Percentiles rank a stretch among this genome's conserved stretches.
Evolutionary conservation across 2,113 vertebrate species (phyloP).

Genomic region (Rousettus leschenaultii): DNA sequence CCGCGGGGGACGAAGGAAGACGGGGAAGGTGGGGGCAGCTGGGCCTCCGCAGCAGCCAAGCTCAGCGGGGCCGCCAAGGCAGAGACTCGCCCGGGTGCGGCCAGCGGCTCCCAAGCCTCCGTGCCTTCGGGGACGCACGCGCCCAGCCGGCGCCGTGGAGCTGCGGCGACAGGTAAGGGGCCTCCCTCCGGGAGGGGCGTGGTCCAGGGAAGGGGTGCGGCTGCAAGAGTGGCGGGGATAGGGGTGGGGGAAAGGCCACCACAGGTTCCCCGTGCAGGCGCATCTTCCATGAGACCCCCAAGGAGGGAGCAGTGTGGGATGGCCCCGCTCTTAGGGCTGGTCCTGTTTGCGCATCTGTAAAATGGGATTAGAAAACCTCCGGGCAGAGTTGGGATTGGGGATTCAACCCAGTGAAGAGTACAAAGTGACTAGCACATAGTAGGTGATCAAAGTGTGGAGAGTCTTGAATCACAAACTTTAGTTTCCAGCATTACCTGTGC

Average conservation of each 20-base stretch:
- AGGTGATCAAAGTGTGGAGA: neutral
- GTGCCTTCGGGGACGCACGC: neutral
- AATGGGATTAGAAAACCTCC: constrained; percentile 14
- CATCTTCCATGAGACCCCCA: neutral
- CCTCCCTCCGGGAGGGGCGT: neutral
- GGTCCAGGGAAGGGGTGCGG: neutral
- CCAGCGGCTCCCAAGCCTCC: neutral
- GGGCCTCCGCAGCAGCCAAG: constrained; percentile 41
- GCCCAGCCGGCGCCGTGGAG: neutral
- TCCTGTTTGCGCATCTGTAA: neutral
- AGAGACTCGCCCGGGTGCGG: neutral
- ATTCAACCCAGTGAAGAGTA: neutral
- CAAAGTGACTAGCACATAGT: neutral
- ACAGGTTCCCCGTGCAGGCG: accelerated
- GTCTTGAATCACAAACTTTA: neutral
- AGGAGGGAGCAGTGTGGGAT: neutral
- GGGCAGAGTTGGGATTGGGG: neutral
- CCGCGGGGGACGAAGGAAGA: constrained; percentile 48
- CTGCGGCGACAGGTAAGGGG: constrained; percentile 38
- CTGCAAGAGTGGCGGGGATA: neutral
- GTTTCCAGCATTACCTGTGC: neutral
- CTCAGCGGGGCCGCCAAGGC: neutral
- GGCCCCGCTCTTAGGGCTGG: neutral
- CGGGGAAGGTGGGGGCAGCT: constrained; percentile 28
- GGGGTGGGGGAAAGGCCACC: neutral